Evolutionary conservation across 2,888 invertebrate species (phyloP), one percentile per base, ranked within the genome.

Genomic region (Stenurella melanura): DNA sequence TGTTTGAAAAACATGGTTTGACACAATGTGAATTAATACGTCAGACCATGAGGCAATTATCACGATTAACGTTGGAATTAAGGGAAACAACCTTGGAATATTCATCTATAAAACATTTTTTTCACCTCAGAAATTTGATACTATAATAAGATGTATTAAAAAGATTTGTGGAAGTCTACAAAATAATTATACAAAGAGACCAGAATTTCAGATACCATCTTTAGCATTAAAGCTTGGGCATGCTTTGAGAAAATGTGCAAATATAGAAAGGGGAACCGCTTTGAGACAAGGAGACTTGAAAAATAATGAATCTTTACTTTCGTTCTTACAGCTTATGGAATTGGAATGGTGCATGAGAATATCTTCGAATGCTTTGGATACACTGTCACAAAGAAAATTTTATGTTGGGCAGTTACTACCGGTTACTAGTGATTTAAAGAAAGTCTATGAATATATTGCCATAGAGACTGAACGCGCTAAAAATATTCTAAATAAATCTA

Each of bases 31-130:
- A 79, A 56, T 26, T 79, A 0, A 79, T 79, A 12, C 54, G 76
- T 26, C 79, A 79, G 56, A 34, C 73, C 7, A 79, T 79, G 79
- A 71, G 76, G 18, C 79, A 79, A 72, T 42, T 76, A 1, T 76
- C 56, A 6, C 60, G 78, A 17, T 63, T 76, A 38, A 50, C 57
- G 5, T n/a, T 69, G 17, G 58, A 64, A 58, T 54, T 71, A 10
- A 10, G 42, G 11, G 10, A 42, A 10, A 11, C 11, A 42, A 42
- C 42, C 42, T 42, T 42, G 11, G 11, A 11, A 42, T 7, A 42
- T 34, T 4, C 7, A 34, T 34, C 30, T 6, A 6, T 34, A 34
- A 34, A 34, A 6, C 21, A 30, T 50, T 64, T n/a, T 73, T 57
- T 21, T 60, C 12, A 21, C 60, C 60, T 10, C 10, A 21, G 6